Evolutionary conservation across 2,113 vertebrate species (phyloP), one percentile per base, ranked within the genome.

Genomic region (Apistogramma diplotaenia): DNA sequence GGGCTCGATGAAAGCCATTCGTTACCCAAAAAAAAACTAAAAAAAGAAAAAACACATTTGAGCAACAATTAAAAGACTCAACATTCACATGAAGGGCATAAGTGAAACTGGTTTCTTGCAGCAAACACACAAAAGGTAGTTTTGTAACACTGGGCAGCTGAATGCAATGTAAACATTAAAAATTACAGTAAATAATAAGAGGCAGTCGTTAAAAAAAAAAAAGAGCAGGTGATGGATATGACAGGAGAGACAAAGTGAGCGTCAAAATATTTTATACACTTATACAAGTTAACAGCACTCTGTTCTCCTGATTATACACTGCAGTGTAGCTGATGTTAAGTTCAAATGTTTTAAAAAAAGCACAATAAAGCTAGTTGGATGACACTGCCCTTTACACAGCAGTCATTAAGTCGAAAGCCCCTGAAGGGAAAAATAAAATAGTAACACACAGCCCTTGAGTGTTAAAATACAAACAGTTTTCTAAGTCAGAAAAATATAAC

Each of bases 371-470:
- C 91, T 92, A 90, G 84, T 80, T 67, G 43, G 33, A 79, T 62
- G 79, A 85, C 76, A 54, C 85, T 57, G 49, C 89, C 79, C 73
- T 82, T 76, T 78, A 84, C 79, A 85, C 85, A 91, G 87, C 84
- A 89, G 87, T 87, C 82, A 7, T 85, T 87, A 82, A 89, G 85
- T 86, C 74, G 84, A 85, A 86, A 91, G 76, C 85, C 86, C 91
- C 90, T 94, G 82, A 89, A 91, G 83, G 88, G 61, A 0, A 1
- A 15, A 62, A 37, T 25, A 61, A 43, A 90, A 77, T 53, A 60
- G 77, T 86, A 86, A 93, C 87, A 84, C 87, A 75, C 90, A 95
- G 94, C 93, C 94, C 93, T 95, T 95, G 83, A 91, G 90, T 90
- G 87, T 81, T 67, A 54, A 87, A 81, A 89, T 91, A 88, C 82